Evolutionary conservation across 2,888 invertebrate genomes (phyloP), one percentile per base, ranked within the genome.

Genomic region (Troides aeacus): DNA sequence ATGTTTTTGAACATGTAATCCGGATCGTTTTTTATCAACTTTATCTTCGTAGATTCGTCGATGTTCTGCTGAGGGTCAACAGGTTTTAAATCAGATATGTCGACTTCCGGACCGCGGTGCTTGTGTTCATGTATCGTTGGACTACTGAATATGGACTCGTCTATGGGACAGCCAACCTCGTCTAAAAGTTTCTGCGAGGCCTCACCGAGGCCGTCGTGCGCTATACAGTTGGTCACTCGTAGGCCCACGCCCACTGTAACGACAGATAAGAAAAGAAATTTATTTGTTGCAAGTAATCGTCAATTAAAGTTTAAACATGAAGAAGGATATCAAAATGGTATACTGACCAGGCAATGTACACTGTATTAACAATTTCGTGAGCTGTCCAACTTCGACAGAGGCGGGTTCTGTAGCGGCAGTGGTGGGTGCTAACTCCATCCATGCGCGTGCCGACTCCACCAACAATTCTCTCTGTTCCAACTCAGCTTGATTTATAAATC

Each of bases 171-270:
- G 73, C 97, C 97, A 53, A 94, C 92, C 71, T 95, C 95, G 82
- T 96, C 96, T 12, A 96, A 88, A 24, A 97, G 89, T 73, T 95
- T 95, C 81, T 96, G 96, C 2, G 95, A 95, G 3, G 95, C 94
- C 77, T 96, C 96, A 0, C 96, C 96, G 3, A 96, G 87, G 12
- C 97, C 97, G 79, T 97, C 97, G 78, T 96, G 95, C 0, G 97
- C 97, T 5, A 95, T 88, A 84, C 97, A 97, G 80, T 96, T 96
- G 0, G 96, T 95, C 50, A 97, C 94, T 74, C 95, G 94, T 69
- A 96, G 94, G 46, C 96, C 96, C 72, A 96, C 94, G 24, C 95
- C 96, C 76, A 94, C 96, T 93, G 92, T 76, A 80, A 93, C 62
- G 59, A 39, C 10, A 7, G 18, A 58, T 24, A 24, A 2, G 23